These are phyloP conservation scores for Hafferia zeledoni DNA, from an alignment of 2,797 vertebrate species.

Conservation along the genomic window DNA sequence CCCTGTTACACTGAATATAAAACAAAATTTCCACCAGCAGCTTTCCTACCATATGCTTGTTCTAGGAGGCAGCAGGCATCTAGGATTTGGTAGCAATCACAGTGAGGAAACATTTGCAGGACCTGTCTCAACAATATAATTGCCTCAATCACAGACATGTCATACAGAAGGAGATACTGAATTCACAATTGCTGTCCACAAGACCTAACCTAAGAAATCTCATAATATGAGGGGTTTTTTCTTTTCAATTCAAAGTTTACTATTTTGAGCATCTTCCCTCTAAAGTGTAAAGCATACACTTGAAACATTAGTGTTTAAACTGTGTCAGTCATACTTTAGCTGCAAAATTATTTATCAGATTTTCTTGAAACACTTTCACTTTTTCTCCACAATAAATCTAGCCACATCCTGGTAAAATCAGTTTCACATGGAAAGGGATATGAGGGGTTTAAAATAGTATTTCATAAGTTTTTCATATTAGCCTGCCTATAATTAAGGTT, in stretches of 20 bases:
- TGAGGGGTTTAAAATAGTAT: background rate
- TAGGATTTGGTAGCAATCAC: conserved; percentile 48
- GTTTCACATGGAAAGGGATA: background rate
- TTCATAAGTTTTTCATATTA: background rate
- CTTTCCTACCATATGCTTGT: conserved; percentile 66
- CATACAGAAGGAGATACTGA: background rate
- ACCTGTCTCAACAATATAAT: conserved; percentile 52
- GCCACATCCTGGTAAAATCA: background rate
- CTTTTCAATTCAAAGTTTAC: background rate
- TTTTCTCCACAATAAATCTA: background rate
- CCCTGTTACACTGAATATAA: conserved; percentile 66
- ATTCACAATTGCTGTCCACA: background rate
- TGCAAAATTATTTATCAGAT: background rate
- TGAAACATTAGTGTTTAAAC: background rate
- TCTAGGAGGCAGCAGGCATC: conserved; percentile 60
- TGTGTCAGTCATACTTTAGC: background rate
- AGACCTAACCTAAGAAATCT: background rate
- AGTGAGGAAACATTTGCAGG: conserved; percentile 48
- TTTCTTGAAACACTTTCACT: background rate
- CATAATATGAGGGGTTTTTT: background rate
- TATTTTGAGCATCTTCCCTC: background rate
- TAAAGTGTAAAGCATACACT: background rate
- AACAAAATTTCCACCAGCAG: conserved; percentile 66
- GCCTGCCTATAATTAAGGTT: background rate
- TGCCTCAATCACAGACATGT: background rate